These are phyloP conservation scores for Drosophila macrothrix DNA, from an alignment of 2,888 invertebrate genomes.

Conservation along the genomic window DNA sequence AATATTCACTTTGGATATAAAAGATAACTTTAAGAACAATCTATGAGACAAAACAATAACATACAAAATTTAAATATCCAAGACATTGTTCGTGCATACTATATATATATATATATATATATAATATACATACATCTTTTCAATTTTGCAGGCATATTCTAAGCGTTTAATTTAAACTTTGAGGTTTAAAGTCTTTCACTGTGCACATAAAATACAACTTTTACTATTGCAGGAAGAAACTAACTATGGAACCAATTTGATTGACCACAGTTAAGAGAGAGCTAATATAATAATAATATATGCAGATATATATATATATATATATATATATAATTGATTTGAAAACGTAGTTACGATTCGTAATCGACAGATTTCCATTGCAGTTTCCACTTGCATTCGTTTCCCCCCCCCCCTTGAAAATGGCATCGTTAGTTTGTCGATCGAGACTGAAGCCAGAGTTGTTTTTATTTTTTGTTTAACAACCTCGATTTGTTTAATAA, in stretches of 20 bases:
- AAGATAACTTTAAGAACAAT: background rate
- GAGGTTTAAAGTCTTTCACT: background rate
- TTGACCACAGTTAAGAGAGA: background rate
- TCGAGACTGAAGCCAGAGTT: constrained; percentile 28
- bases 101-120: background rate
- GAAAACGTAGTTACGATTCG: background rate
- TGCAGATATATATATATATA: background rate
- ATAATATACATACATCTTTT: too few relatives aligned
- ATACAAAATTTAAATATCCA: background rate
- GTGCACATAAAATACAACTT: background rate
- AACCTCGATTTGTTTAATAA: constrained; percentile 69
- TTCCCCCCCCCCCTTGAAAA: constrained; percentile 1
- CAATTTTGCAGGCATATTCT: background rate
- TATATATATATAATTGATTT: background rate
- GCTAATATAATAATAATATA: background rate
- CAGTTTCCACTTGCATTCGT: background rate
- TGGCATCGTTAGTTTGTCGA: constrained; percentile 23
- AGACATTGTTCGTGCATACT: background rate
- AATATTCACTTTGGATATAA: background rate
- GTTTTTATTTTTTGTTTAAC: constrained; percentile 44
- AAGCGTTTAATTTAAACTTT: background rate
- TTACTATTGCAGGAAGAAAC: background rate
- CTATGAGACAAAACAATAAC: background rate
- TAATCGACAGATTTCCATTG: constrained; percentile 9
- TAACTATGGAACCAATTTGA: background rate